Evolutionary conservation across 2,797 vertebrate species (phyloP), one percentile per base, ranked within the genome.

Genomic region (Dryobates pubescens): DNA sequence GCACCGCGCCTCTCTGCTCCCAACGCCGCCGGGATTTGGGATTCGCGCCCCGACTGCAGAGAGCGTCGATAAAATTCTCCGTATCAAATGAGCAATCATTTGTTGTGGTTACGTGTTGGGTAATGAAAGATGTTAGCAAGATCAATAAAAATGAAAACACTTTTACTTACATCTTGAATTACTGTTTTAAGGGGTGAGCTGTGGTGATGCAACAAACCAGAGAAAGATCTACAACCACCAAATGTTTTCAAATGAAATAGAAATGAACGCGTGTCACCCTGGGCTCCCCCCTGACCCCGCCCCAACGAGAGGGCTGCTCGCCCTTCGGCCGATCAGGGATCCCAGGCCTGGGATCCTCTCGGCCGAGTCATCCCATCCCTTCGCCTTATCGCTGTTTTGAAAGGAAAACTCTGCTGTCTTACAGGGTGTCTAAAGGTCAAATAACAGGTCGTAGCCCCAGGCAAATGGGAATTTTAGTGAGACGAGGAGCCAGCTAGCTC

Each of bases 121-220:
- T 97, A 97, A 97, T 97, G 97, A 97, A 98, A 97, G 97, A 97
- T 97, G 97, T 97, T 97, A 96, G 97, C 72, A 43, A 95, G 96
- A 97, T 98, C 97, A 97, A 97, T 98, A 97, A 97, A 97, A 97
- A 97, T 97, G 97, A 98, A 97, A 97, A 97, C 97, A 97, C 97
- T 98, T 97, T 97, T 97, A 97, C 97, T 97, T 97, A 97, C 97
- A 97, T 97, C 97, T 97, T 97, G 96, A 97, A 96, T 97, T 97
- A 98, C 97, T 96, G 97, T 97, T 97, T 97, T 97, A 97, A 97
- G 96, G 91, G 82, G 71, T 49, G 92, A 95, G 91, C 43, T 74
- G 95, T 89, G 95, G 93, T 87, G 89, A 95, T 90, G 92, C 92
- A 95, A 91, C 86, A 93, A 96, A 97, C 92, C 96, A 95, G 95